These are phyloP conservation scores for Proisotoma minuta DNA, from an alignment of 2,888 invertebrate species.

Conservation along the genomic window DNA sequence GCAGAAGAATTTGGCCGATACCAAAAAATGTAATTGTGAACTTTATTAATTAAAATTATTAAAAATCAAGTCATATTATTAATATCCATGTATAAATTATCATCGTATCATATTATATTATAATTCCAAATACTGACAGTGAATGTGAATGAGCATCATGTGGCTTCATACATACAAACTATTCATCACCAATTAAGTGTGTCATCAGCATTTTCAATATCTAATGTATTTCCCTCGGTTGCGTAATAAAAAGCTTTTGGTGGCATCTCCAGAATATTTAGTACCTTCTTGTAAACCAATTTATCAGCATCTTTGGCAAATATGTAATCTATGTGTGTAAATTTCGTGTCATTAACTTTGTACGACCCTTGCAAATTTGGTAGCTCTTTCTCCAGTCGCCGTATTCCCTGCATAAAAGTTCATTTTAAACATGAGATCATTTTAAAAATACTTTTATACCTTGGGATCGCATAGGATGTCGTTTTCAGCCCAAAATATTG, in stretches of 20 bases:
- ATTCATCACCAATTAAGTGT: too few relatives aligned
- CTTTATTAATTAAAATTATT: not conserved
- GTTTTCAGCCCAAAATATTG: conserved; percentile 11
- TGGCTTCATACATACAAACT: too few relatives aligned
- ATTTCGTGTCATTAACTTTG: conserved; percentile 2
- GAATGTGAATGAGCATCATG: too few relatives aligned
- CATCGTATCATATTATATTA: too few relatives aligned
- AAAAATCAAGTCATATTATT: not conserved
- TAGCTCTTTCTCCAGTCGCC: conserved; percentile 5
- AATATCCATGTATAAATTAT: not conserved
- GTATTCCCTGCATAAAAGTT: not conserved
- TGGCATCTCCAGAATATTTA: not conserved
- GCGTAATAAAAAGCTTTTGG: too few relatives aligned
- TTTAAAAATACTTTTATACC: conserved; percentile 4
- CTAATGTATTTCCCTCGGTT: too few relatives aligned
- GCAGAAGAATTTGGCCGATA: conserved; percentile 1
- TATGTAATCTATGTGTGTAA: conserved; percentile 18
- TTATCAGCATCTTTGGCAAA: conserved; percentile 25
- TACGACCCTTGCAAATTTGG: conserved; percentile 11
- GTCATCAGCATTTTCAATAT: too few relatives aligned
- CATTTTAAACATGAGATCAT: not conserved
- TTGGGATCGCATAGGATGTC: conserved; percentile 18
- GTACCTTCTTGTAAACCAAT: conserved; percentile 6
- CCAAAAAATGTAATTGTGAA: not conserved
- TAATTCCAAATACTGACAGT: too few relatives aligned